A percentile compares a stretch with the other conserved stretches of the same genome.
These are phyloP conservation scores for Polymixis lichenea DNA, from an alignment of 2,888 invertebrate genomes.

Conservation along the genomic window DNA sequence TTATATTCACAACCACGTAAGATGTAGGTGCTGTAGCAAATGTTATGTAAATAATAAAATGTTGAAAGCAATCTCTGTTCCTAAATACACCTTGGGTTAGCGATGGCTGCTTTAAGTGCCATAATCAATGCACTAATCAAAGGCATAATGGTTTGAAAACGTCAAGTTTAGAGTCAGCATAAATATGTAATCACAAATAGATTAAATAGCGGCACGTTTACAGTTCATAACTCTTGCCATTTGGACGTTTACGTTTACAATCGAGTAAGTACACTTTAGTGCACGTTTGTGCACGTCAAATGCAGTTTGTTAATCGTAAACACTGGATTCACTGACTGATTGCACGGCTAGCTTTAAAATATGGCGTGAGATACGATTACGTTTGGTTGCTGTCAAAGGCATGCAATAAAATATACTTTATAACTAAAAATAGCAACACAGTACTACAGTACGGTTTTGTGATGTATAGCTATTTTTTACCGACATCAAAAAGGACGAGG, in stretches of 20 bases:
- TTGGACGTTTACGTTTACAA: slow-evolving; percentile 21
- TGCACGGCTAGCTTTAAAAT: slow-evolving; percentile 30
- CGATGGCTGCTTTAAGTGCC: background rate
- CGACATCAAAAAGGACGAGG: too few relatives aligned
- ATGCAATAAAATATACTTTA: slow-evolving; percentile 3
- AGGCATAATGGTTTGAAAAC: background rate
- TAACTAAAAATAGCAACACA: too few relatives aligned
- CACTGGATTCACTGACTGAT: slow-evolving; percentile 15
- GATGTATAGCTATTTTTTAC: too few relatives aligned
- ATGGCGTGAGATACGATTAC: slow-evolving; percentile 15
- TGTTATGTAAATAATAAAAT: background rate
- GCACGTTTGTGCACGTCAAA: slow-evolving; percentile 25
- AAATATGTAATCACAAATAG: slow-evolving; percentile 17
- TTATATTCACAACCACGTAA: background rate
- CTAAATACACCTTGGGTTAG: background rate
- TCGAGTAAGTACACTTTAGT: slow-evolving; percentile 4
- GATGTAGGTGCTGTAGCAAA: background rate
- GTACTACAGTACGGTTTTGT: background rate
- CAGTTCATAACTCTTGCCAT: slow-evolving; percentile 40
- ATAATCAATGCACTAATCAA: background rate
- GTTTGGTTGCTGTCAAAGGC: slow-evolving; percentile 1
- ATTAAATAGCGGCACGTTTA: slow-evolving; percentile 32
- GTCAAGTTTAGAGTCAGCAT: slow-evolving; percentile 11
- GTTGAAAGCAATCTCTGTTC: background rate
- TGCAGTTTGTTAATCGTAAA: slow-evolving; percentile 58